Evolutionary conservation across 2,797 vertebrate species (phyloP), one percentile per base, ranked within the genome.

Genomic region (Morus bassanus): DNA sequence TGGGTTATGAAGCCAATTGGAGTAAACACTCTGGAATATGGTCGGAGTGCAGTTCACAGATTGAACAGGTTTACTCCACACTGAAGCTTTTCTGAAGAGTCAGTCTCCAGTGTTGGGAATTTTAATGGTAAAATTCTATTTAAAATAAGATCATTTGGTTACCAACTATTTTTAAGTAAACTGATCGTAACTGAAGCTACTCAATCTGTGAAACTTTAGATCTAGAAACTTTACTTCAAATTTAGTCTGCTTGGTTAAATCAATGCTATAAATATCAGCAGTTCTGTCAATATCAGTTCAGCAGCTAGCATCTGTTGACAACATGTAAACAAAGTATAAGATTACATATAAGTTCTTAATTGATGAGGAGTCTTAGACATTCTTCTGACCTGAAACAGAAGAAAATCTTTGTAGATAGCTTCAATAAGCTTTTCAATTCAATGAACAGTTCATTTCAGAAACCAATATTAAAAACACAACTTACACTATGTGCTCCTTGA

Each of bases 401-500:
- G 45, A 75, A 23, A 70, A 33, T 15, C 53, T 74, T 57, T 43
- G 43, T 3, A 85, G 46, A 35, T 46, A 46, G 51, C 43, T 83
- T 67, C 46, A 48, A 72, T n/a, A 75, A 53, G 16, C 18, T 67
- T 61, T 61, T n/a, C 41, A 68, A 19, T 24, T 22, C 41, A 72
- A 27, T 3, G 5, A 77, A 53, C 18, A 61, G 33, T 3, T 83
- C 10, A 30, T 88, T 81, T 90, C 78, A 88, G 87, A 67, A 83
- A 75, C 2, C 22, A 48, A 21, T 15, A 23, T 9, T 45, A 56
- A 85, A 89, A 89, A 19, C 46, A 80, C 6, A 45, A 98, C 98
- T 98, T 96, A 99, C 99, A 81, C 99, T 98, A 35, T 99, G 99
- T 17, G 99, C 99, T 33, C 99, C 99, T 98, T 99, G 99, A 22